These are phyloP conservation scores for Pseudochaenichthys georgianus DNA, from an alignment of 2,797 vertebrate genomes.

Conservation along the genomic window DNA sequence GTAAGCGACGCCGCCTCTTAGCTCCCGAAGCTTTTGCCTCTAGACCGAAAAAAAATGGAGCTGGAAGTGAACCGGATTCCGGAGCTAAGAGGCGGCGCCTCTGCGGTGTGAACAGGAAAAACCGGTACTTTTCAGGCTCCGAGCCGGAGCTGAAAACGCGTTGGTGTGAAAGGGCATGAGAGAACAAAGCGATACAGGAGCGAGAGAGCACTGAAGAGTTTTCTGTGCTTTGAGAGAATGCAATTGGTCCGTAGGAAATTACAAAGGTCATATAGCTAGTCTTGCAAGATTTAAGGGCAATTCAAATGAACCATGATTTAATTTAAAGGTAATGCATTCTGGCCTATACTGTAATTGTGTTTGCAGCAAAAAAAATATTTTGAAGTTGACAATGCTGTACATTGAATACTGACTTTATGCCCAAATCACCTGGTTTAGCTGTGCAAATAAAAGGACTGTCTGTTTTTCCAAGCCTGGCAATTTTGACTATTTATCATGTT, in stretches of 20 bases:
- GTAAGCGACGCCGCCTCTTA: too few relatives aligned
- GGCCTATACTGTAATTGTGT: conserved; percentile 26
- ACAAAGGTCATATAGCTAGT: conserved; percentile 31
- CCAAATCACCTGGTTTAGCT: conserved; percentile 11
- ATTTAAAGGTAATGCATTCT: conserved; percentile 40
- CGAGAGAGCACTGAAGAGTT: conserved; percentile 34
- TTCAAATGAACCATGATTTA: conserved; percentile 53
- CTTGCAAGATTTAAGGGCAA: conserved; percentile 51
- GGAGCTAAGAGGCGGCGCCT: too few relatives aligned
- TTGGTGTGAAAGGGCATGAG: conserved; percentile 1
- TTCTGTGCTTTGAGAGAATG: conserved; percentile 37
- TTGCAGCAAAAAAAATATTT: conserved; percentile 42
- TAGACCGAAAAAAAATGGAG: too few relatives aligned
- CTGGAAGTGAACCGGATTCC: too few relatives aligned
- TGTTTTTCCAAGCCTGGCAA: conserved; percentile 21
- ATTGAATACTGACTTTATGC: conserved; percentile 13
- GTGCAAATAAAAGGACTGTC: neutral
- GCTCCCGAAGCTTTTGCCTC: too few relatives aligned
- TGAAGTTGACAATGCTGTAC: conserved; percentile 32
- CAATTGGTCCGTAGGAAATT: conserved; percentile 51
- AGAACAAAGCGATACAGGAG: conserved; percentile 51
- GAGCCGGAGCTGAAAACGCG: too few relatives aligned
- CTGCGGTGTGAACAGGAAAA: too few relatives aligned
- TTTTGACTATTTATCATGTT: conserved; percentile 53
- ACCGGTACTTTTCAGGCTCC: too few relatives aligned